Base-by-base conservation (phyloP, 2,797 vertebrate genomes). In the Harpagifer antarcticus region DNA sequence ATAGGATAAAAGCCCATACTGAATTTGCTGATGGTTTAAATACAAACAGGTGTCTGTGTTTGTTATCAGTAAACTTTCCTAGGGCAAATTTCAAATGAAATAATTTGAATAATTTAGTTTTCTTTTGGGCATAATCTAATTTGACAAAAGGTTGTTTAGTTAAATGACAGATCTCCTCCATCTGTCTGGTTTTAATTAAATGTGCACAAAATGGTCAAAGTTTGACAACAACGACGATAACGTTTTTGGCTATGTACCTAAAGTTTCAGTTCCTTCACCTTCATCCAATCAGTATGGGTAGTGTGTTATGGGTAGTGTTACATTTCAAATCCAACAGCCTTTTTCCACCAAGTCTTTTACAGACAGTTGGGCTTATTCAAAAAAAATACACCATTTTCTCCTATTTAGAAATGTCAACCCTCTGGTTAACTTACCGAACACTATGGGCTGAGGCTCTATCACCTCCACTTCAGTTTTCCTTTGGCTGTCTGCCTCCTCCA, bases 401-500 rank as follows among this genome's bases (percentile, higher is more conserved):
- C 56, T 13, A 23, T 67, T 50, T 52, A 69, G 42, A 37, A 70
- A 42, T 23, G 31, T 33, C 20, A 60, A n/a, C 9, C 10, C 13
- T 47, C 14, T 11, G 57, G 49, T 49, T 31, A 65, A 91, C 94
- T 33, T 95, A 98, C 97, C 96, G 79, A 96, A 96, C 84, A 96
- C 94, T 66, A 97, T 95, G 23, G 96, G 92, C 80, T 95, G 91
- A 59, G 96, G 94, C 84, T 97, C 97, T 16, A 92, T 93, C 81
- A 95, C 93, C 79, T 96, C 95, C 64, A 96, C 95, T 82, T 97
- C 96, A 53, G 94, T 95, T 91, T 94, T 95, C 88, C 93, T 94
- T 90, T 96, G 93, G 85, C 93, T 96, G 85, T 97, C 96, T 11
- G 92, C 95, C 88, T 95, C 94, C 76, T 96, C 95, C 81, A 98